Base-by-base conservation (phyloP, 2,797 vertebrate genomes). In the Lepilemur ruficaudatus region DNA sequence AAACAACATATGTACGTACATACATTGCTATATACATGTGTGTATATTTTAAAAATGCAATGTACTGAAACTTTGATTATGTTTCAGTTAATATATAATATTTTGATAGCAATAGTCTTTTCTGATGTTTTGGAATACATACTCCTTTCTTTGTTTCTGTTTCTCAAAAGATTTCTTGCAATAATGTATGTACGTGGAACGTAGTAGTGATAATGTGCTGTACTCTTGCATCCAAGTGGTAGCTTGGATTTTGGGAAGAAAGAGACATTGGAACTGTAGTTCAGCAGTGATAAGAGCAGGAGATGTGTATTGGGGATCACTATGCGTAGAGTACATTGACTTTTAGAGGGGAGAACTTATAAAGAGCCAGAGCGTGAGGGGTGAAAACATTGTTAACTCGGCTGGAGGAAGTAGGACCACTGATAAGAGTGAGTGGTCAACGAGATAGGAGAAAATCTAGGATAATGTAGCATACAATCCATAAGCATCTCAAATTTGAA, bases 401-500 rank as follows among this genome's bases (percentile, higher is more conserved):
- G 63, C 6, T 73, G 25, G 65, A 95, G 75, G 43, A 95, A 80
- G 38, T 90, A 72, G 78, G 23, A 73, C 59, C 22, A 52, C 48
- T 93, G 28, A 70, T 84, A 59, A 55, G 41, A 72, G 41, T 85
- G 75, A 95, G 41, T 92, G 55, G 38, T 83, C 70, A 96, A 72
- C 46, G 41, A 91, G 41, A 59, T 67, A 80, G 79, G 79, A 94
- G 72, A 93, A 90, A 57, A 78, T 90, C 73, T 91, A 82, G 67
- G 38, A 93, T 95, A 82, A 91, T 95, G 41, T 86, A 80, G 69
- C 46, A 82, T 95, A 59, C n/a, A 95, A 61, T 81, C 23, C 38
- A 30, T 32, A 96, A 96, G 86, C 46, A 78, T 85, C 63, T 96
- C 63, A 69, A 73, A 91, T 96, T 96, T 97, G 85, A 96, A 96